Percentiles rank a stretch among this genome's conserved stretches.
These are phyloP conservation scores for Cantharis nigra DNA, from an alignment of 2,888 invertebrate genomes.

Conservation along the genomic window DNA sequence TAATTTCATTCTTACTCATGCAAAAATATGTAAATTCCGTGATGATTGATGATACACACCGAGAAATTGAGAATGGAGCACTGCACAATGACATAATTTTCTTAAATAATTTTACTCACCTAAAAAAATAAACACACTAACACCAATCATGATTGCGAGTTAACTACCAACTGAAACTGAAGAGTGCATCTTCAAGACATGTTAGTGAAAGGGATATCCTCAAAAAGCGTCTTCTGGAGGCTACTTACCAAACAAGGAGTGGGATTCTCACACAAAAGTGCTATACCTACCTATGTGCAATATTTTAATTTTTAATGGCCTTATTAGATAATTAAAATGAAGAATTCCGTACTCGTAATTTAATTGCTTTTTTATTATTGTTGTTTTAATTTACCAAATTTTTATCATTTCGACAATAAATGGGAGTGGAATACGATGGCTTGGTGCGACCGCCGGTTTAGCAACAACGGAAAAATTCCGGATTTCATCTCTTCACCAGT, in stretches of 20 bases:
- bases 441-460: not conserved
- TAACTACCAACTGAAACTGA: constrained; percentile 47
- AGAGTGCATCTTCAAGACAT: constrained; percentile 46
- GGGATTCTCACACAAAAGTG: not conserved
- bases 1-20: not conserved
- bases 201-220: constrained; percentile 48
- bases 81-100: not conserved
- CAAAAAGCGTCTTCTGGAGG: constrained; percentile 26
- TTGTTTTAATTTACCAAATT: not conserved
- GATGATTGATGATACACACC: not conserved
- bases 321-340: not conserved
- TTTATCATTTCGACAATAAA: not conserved
- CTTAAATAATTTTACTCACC: constrained; percentile 46
- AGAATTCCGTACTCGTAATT: not conserved
- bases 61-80: not conserved
- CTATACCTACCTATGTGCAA: not conserved
- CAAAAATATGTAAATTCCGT: not conserved
- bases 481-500: not conserved
- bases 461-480: not conserved
- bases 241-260: constrained; percentile 1
- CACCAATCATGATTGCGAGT: constrained; percentile 53
- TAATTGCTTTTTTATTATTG: not conserved
- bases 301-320: not conserved
- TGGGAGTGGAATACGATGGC: not conserved
- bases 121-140: constrained; percentile 51